Evolutionary conservation across 64 coral and sea anemone genomes (phyloP).

Genomic region (Pachyseris speciosa): DNA sequence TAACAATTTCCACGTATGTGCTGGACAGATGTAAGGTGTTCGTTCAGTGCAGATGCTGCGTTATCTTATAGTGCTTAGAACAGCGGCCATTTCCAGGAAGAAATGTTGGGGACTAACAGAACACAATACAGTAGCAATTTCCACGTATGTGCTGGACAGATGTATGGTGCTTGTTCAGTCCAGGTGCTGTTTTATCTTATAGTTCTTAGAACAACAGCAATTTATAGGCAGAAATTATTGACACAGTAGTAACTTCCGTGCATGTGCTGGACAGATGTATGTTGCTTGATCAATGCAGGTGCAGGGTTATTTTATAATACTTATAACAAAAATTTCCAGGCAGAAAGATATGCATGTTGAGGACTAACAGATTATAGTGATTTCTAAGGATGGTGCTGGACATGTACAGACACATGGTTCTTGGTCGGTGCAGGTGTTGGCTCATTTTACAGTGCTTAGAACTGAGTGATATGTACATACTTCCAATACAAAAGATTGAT

Average conservation of each 20-base stretch:
- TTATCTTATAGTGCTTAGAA: background rate
- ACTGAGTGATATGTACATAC: too few species aligned
- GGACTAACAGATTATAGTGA: background rate
- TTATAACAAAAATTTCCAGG: too few species aligned
- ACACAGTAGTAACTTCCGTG: background rate
- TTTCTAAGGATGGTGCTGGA: too few species aligned
- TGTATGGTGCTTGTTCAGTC: background rate
- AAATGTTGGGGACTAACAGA: background rate
- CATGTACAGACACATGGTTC: background rate
- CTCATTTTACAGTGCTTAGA: too few species aligned
- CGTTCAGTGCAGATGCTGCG: background rate
- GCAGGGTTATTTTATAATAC: background rate
- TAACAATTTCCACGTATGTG: background rate
- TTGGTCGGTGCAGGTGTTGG: background rate
- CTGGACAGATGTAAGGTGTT: background rate
- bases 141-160: background rate
- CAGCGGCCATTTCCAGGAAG: too few species aligned
- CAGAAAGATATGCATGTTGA: too few species aligned
- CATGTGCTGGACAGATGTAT: background rate
- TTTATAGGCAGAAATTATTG: too few species aligned
- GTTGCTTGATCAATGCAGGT: background rate
- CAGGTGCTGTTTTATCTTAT: background rate
- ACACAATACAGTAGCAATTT: background rate
- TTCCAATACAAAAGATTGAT: too few species aligned
- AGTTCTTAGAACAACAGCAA: background rate